Percentiles rank a stretch among this genome's conserved stretches.
Conservation (phyloP, 2,113 vertebrate species). For the Aphelocoma coerulescens region DNA sequence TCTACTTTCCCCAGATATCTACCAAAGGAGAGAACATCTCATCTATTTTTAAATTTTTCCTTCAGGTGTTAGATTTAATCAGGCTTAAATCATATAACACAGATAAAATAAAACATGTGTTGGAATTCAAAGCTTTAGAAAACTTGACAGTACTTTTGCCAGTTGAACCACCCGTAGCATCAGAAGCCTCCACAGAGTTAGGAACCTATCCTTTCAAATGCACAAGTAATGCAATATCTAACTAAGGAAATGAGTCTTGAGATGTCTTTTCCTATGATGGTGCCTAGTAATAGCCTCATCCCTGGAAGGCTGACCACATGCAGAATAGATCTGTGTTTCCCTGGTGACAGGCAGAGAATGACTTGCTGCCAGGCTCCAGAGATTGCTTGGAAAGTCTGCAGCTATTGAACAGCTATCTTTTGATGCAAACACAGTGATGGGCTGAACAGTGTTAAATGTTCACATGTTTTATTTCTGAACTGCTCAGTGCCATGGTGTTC, state of each 20-base stretch:
- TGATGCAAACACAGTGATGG: constrained; percentile 4
- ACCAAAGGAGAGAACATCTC: background rate
- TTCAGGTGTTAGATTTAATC: background rate
- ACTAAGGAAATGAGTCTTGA: background rate
- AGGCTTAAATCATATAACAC: background rate
- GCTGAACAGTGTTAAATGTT: background rate
- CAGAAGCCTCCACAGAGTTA: background rate
- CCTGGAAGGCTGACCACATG: constrained; percentile 16
- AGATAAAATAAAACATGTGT: background rate
- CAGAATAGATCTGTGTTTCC: constrained; percentile 1
- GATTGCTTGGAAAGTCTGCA: constrained; percentile 25
- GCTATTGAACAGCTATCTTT: constrained; percentile 22
- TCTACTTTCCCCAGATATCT: background rate
- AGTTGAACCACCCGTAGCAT: background rate
- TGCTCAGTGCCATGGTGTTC: background rate
- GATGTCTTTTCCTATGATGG: constrained; percentile 22
- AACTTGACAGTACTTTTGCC: background rate
- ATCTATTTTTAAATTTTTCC: constrained; percentile 2
- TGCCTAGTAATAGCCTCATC: background rate
- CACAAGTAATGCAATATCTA: background rate
- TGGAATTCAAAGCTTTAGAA: constrained; percentile 1
- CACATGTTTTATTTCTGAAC: background rate
- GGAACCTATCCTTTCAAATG: background rate
- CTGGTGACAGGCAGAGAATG: constrained; percentile 30
- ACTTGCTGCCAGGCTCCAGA: constrained; percentile 9